phyloP scores from a whole-genome alignment of 2,888 invertebrate genomes.

The Globia sparganii region DNA sequence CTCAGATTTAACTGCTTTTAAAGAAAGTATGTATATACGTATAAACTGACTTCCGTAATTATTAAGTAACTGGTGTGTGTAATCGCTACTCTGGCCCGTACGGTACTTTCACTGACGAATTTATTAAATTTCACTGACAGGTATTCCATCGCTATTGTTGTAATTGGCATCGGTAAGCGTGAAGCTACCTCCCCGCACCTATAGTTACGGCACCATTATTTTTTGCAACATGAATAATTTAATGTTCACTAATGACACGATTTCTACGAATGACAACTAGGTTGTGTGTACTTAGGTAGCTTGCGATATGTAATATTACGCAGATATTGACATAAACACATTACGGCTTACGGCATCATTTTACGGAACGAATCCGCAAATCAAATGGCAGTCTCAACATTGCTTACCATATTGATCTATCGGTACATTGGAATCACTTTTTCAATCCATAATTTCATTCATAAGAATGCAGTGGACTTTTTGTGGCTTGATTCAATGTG shows the following conservation, averaged over 20 bases:
- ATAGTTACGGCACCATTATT: conserved; percentile 15
- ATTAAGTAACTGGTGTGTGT: conserved; percentile 59
- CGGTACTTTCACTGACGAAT: conserved; percentile 69
- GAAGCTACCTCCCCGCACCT: conserved; percentile 1
- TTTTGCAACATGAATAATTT: conserved; percentile 41
- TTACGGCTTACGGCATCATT: conserved; percentile 26
- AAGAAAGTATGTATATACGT: conserved; percentile 44
- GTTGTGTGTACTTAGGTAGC: not conserved
- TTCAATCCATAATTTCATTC: conserved; percentile 6
- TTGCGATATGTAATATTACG: conserved; percentile 10
- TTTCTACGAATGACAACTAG: conserved; percentile 35
- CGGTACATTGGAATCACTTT: not conserved
- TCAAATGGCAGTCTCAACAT: conserved; percentile 20
- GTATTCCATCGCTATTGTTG: conserved; percentile 54
- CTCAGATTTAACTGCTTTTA: conserved; percentile 39
- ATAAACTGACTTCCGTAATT: conserved; percentile 47
- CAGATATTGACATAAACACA: conserved; percentile 17
- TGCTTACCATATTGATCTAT: conserved; percentile 21
- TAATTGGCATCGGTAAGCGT: conserved; percentile 35
- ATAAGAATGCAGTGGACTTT: not conserved
- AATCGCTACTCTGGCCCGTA: conserved; percentile 54
- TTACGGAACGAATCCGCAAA: conserved; percentile 22
- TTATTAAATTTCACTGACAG: conserved; percentile 66
- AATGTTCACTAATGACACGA: conserved; percentile 17
- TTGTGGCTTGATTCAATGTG: not conserved